These are phyloP conservation scores for Melanostoma mellinum DNA, from an alignment of 2,888 invertebrate genomes.

Conservation along the genomic window DNA sequence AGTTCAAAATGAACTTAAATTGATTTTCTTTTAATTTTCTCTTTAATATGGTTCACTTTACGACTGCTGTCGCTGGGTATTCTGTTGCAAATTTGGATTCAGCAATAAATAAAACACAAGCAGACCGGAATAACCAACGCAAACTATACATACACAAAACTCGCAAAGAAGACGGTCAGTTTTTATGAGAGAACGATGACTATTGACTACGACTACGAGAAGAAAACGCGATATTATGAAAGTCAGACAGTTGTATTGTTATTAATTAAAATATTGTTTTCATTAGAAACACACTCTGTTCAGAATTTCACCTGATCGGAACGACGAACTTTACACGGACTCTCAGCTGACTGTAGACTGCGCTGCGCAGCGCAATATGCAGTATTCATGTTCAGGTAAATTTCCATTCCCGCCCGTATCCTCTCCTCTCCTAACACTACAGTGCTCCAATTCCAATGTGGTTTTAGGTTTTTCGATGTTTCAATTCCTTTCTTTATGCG, in stretches of 20 bases:
- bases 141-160: no score
- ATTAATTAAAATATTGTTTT: no score
- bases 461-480: constrained; percentile 38
- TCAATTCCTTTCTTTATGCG: background rate
- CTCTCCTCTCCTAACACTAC: no score
- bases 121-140: constrained; percentile 28
- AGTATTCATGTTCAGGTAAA: constrained; percentile 47
- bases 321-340: constrained; percentile 51
- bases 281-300: no score
- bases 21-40: constrained; percentile 22
- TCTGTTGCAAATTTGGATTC: constrained; percentile 30
- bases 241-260: background rate
- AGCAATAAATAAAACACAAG: constrained; percentile 35
- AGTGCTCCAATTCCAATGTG: constrained; percentile 7
- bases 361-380: background rate
- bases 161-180: background rate
- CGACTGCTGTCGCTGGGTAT: background rate
- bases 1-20: constrained; percentile 16
- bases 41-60: constrained; percentile 33
- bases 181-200: background rate
- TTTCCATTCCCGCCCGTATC: no score
- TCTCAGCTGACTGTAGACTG: constrained; percentile 64
- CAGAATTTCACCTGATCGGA: no score
- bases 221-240: constrained; percentile 19
- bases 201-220: constrained; percentile 15